Base-by-base conservation (phyloP, 2,888 invertebrate species). In the Tuberolachnus salignus region DNA sequence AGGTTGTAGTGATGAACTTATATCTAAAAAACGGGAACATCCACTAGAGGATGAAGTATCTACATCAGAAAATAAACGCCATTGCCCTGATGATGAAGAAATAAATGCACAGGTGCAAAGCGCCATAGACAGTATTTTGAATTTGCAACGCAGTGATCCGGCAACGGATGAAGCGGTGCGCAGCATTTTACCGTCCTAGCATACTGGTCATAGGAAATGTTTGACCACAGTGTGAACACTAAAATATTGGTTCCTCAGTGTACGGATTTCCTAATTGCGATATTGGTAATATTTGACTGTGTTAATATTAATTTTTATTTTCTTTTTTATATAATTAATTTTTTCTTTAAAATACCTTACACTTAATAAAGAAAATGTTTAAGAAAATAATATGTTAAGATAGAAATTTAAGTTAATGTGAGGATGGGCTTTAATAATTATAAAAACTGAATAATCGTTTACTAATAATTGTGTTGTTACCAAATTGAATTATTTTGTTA, bases 71-170 rank as follows among this genome's bases (percentile, higher is more conserved):
- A 74, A 46, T n/a, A 82, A 82, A 71, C 80, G 81, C 14, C 82
- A 82, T 63, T 82, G 82, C 51, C 82, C 82, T 21, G 83, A 83
- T 71, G 89, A 89, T 83, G 91, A 91, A 83, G 91, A 91, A 83
- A 91, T 92, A 81, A 91, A 91, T 82, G 90, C 91, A 46, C 92
- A 93, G 85, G 92, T 93, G 81, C 92, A 92, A 85, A 92, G 91
- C 84, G 92, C 92, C 82, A 92, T 92, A 83, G 92, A 92, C 85
- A 92, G 92, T 84, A 92, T 92, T 84, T 86, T 92, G 81, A 92
- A 92, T 86, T 86, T 92, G 83, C 81, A 81, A 51, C 80, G 81
- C 23, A 81, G 80, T 23, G 82, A 82, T 80, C 82, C 81, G 11
- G 84, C 70, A 21, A 80, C 80, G 16, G 82, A 82, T 75, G 82